Percentiles rank a stretch among this genome's conserved stretches.
Evolutionary conservation across 1,140 invertebrate genomes (phyloP).

Genomic region (Cyrtorhinus lividipennis): DNA sequence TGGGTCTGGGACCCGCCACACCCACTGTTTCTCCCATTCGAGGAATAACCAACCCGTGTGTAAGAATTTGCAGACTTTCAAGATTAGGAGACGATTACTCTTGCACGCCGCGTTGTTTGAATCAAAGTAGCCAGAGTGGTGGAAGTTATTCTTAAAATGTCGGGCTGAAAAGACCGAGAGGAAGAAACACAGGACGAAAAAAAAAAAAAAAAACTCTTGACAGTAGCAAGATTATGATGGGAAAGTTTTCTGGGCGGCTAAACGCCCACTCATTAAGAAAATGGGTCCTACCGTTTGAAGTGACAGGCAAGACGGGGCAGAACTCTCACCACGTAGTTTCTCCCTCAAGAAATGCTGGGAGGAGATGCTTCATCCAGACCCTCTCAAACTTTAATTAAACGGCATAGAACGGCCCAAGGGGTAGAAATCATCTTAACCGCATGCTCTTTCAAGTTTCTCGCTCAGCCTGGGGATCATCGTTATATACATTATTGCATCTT

Average conservation of each 20-base stretch:
- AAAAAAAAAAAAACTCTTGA: slow-evolving; percentile 2
- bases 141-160: neutral
- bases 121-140: neutral
- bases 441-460: too few species aligned
- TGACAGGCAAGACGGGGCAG: neutral
- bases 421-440: neutral
- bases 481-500: too few species aligned
- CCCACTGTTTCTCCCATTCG: too few species aligned
- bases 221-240: slow-evolving; percentile 11
- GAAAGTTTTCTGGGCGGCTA: neutral
- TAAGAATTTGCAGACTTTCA: too few species aligned
- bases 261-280: neutral
- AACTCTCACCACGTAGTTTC: too few species aligned
- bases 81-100: too few species aligned
- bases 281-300: neutral
- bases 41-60: too few species aligned
- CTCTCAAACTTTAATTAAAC: neutral
- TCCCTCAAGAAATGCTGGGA: neutral
- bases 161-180: neutral
- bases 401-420: neutral
- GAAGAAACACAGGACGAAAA: slow-evolving; percentile 12
- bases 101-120: too few species aligned
- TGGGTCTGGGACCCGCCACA: too few species aligned
- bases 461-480: too few species aligned
- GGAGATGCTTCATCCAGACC: neutral